These are phyloP conservation scores for Cotesia congregata DNA, from an alignment of 2,888 invertebrate species.

Conservation along the genomic window DNA sequence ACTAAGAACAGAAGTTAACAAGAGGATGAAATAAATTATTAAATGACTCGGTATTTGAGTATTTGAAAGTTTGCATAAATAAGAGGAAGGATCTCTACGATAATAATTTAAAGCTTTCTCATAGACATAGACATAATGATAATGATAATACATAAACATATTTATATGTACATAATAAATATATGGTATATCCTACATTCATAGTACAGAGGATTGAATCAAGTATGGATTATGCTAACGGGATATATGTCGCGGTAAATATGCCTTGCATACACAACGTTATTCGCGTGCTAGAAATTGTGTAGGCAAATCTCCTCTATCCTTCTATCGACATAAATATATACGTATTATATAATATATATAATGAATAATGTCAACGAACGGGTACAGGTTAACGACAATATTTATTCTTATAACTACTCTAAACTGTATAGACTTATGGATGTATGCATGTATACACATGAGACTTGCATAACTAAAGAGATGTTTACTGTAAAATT, in stretches of 20 bases:
- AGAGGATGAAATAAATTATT: neutral
- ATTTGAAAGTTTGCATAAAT: conserved; percentile 1
- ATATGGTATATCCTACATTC: neutral
- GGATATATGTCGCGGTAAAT: conserved; percentile 37
- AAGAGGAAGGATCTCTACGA: conserved; percentile 3
- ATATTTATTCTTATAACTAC: neutral
- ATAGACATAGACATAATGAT: neutral
- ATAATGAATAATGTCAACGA: conserved; percentile 23
- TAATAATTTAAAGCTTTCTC: conserved; percentile 14
- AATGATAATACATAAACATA: neutral
- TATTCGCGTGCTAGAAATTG: conserved; percentile 26
- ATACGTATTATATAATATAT: neutral
- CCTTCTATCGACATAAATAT: conserved; percentile 21
- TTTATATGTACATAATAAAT: neutral
- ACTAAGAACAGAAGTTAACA: neutral
- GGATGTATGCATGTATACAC: neutral
- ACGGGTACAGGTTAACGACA: conserved; percentile 17
- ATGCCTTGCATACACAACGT: conserved; percentile 34
- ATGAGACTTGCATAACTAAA: neutral
- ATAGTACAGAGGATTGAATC: conserved; percentile 6
- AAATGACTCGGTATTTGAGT: neutral
- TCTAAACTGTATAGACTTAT: neutral
- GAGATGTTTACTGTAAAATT: neutral
- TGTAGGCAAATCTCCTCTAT: conserved; percentile 16
- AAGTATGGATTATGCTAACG: conserved; percentile 43